Conservation (phyloP, 2,113 vertebrate species). For the Syngnathoides biaculeatus region DNA sequence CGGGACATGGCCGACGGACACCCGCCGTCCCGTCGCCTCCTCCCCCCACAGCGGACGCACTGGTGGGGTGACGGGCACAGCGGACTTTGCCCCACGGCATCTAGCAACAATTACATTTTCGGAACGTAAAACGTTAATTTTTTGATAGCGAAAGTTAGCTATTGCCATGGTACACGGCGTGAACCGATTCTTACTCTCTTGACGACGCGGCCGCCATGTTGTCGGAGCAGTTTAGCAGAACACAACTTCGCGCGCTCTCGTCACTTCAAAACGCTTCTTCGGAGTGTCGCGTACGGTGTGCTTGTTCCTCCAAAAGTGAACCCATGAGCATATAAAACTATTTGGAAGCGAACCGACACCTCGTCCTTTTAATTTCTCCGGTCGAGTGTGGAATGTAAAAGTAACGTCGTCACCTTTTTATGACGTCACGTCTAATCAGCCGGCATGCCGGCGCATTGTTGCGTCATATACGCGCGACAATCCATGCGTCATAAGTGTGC, state of each 20-base stretch:
- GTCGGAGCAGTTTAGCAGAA: not conserved
- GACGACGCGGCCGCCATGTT: not conserved
- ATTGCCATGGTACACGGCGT: too few species aligned
- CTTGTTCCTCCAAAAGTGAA: not conserved
- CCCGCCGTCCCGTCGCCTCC: slow-evolving; percentile 72
- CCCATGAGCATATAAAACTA: not conserved
- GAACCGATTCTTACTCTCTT: not conserved
- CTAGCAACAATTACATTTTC: too few species aligned
- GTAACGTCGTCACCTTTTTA: not conserved
- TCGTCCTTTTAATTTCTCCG: not conserved
- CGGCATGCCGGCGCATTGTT: too few species aligned
- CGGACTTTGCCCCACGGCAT: slow-evolving; percentile 43
- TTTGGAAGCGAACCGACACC: too few species aligned
- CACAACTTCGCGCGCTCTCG: not conserved
- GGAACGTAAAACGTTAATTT: too few species aligned
- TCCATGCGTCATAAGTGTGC: slow-evolving; percentile 37
- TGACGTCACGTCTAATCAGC: too few species aligned
- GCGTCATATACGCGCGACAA: slow-evolving; percentile 37
- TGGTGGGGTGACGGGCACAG: slow-evolving; percentile 76
- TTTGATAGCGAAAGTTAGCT: too few species aligned
- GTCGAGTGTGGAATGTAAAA: not conserved
- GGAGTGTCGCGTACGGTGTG: not conserved
- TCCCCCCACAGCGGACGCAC: slow-evolving; percentile 84
- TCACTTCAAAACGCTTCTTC: not conserved
- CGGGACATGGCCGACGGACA: slow-evolving; percentile 74